A percentile compares a stretch with the other conserved stretches of the same genome.
phyloP scores from a whole-genome alignment of 2,113 vertebrate species.

The Candoia aspera region DNA sequence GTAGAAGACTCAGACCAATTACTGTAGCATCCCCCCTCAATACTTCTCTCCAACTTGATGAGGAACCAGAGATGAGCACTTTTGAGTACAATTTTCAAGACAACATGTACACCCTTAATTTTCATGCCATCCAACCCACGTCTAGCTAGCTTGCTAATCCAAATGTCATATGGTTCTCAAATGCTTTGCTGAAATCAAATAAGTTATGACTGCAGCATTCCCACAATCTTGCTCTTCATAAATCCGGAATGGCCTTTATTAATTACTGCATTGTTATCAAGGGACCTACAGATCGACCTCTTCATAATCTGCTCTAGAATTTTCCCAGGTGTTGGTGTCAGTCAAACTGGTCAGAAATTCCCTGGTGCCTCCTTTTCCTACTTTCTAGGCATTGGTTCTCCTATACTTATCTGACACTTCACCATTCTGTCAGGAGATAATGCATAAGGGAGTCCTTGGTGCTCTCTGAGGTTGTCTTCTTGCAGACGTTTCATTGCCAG shows the following conservation, averaged over 20 bases:
- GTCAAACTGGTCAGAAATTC: background rate
- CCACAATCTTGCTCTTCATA: background rate
- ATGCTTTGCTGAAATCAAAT: background rate
- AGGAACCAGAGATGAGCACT: background rate
- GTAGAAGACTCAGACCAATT: background rate
- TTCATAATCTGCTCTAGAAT: background rate
- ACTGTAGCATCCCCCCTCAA: background rate
- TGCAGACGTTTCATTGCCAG: no score
- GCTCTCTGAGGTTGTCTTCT: no score
- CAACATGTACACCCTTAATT: background rate
- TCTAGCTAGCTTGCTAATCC: background rate
- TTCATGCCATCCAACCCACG: background rate
- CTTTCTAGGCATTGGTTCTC: background rate
- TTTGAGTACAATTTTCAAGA: background rate
- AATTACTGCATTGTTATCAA: background rate
- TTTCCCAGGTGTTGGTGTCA: background rate
- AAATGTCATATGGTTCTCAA: background rate
- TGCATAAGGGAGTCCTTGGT: no score
- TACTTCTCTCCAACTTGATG: background rate
- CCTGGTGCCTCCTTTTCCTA: background rate
- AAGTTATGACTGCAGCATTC: background rate
- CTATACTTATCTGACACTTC: background rate
- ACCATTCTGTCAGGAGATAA: no score
- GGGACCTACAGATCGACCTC: no score
- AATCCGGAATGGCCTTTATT: background rate